Base-by-base conservation (phyloP, 1,140 invertebrate species). In the Cydia pomonella region DNA sequence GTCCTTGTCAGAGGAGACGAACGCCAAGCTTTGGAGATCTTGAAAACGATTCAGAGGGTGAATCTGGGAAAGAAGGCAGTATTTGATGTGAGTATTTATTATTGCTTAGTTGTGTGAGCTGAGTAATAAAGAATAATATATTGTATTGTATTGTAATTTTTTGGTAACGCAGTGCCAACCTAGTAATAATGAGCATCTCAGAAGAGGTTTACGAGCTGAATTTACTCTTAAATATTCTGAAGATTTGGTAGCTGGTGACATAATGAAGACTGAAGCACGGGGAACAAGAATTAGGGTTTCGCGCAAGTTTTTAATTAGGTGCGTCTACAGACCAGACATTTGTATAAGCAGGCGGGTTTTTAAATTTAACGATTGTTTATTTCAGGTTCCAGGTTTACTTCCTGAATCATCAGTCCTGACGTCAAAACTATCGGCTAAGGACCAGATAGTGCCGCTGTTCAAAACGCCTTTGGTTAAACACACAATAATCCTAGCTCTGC, bases 1-100 rank as follows among this genome's bases (percentile, higher is more conserved):
- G 85, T 95, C 0, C 85, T 95, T 1, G 76, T 87, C 13, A 89
- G 88, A 81, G 93, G 94, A 82, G 84, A 90, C 18, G 78, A 92
- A 21, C 79, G 90, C 3, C 90, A 94, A 77, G 90, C 94, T 4
- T 77, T 94, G 2, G 83, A 87, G 7, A 85, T 94, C 6, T 88
- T 94, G 64, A 84, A 85, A 53, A 82, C 77, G 47, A 93, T 94
- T 33, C 93, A 94, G 73, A 73, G 72, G 81, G 0, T 78, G 89
- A 21, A 94, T 93, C 76, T 27, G 1, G 62, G 62, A 16, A 92
- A 87, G 16, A 91, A 91, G 33, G 92, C 92, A 10, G 74, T 53
- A 6, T 44, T 47, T 10, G 38, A 71, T 10, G 66, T 38, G n/a
- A 71, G 66, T n/a, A 41, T 4, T n/a, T 41, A 13, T 71, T 18